Percentiles rank a stretch among this genome's conserved stretches.
These are phyloP conservation scores for Anguilla megastoma DNA, from an alignment of 2,797 vertebrate genomes.

Conservation along the genomic window DNA sequence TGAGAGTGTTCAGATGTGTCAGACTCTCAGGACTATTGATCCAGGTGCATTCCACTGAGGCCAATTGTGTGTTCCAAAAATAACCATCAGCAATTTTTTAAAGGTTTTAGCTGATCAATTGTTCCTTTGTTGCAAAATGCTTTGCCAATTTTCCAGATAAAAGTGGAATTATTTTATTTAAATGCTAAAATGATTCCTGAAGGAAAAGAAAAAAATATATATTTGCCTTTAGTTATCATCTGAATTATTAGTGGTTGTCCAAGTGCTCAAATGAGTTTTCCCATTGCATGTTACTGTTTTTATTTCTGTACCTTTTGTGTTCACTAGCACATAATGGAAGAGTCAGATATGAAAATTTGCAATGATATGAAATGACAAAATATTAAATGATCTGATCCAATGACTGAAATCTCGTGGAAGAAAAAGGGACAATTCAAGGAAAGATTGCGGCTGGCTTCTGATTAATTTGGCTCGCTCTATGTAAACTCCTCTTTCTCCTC, in stretches of 20 bases:
- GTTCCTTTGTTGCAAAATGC: not conserved
- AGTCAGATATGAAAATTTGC: not conserved
- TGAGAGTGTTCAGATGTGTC: not conserved
- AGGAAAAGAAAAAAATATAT: not conserved
- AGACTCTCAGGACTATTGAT: conserved; percentile 14
- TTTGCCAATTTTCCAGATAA: not conserved
- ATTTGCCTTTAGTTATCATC: not conserved
- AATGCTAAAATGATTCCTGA: not conserved
- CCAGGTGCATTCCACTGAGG: not conserved
- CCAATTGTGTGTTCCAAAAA: not conserved
- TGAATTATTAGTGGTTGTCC: not conserved
- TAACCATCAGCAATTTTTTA: not conserved
- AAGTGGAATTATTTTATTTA: too few species aligned
- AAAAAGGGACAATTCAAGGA: not conserved
- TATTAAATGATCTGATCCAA: not conserved
- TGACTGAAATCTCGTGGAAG: not conserved
- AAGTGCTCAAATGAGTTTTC: too few species aligned
- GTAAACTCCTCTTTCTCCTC: not conserved
- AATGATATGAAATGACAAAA: not conserved
- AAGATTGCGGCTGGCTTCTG: not conserved
- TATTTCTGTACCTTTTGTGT: too few species aligned
- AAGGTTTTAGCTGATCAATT: conserved; percentile 3
- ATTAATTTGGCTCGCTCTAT: not conserved
- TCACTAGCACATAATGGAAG: not conserved
- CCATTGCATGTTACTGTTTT: too few species aligned